These are phyloP conservation scores for Lytechinus variegatus DNA, from an alignment of 35 echinoderm and acorn worm species.

Conservation along the genomic window DNA sequence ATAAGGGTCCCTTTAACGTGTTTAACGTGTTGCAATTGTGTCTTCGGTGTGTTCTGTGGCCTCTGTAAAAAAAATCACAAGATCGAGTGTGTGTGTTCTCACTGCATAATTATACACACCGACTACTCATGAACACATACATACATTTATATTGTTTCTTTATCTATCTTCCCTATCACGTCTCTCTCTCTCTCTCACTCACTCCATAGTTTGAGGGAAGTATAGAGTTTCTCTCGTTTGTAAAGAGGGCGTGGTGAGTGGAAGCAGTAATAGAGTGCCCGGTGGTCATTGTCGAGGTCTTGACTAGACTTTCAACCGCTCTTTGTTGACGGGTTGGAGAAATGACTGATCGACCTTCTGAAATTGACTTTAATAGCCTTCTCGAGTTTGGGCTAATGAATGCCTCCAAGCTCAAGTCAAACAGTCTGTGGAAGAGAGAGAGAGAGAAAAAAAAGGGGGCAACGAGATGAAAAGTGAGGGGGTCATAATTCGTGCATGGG, in stretches of 20 bases:
- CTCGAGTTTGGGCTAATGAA: constrained; percentile 48
- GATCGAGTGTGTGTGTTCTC: too few species aligned
- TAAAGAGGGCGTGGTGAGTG: constrained; percentile 35
- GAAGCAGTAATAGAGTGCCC: neutral
- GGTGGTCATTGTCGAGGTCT: constrained; percentile 12
- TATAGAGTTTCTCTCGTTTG: neutral
- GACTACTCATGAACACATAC: too few species aligned
- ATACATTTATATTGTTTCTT: neutral
- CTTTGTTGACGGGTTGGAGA: constrained; percentile 33
- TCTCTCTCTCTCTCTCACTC: neutral
- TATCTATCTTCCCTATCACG: neutral
- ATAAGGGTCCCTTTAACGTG: too few species aligned
- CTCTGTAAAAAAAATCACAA: too few species aligned
- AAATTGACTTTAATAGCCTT: constrained; percentile 57
- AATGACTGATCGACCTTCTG: constrained; percentile 48
- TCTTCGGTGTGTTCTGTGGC: too few species aligned
- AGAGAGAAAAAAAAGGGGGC: neutral
- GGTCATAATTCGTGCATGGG: constrained; percentile 4
- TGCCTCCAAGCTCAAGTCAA: constrained; percentile 33
- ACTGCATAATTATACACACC: too few species aligned
- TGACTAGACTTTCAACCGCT: neutral
- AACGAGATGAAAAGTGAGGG: neutral
- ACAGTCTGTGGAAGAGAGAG: neutral
- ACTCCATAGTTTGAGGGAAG: neutral
- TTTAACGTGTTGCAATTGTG: too few species aligned